phyloP scores from a whole-genome alignment of 1,140 invertebrate species.

The Drosophila melanogaster region Release_6_plus_ISO1_MT NT_033777.3:25428501-25429000 shows the following conservation, averaged over 20 bases:
- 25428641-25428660: constrained; percentile 7
- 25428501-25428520: not conserved
- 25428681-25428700: not conserved
- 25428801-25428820: constrained; percentile 64
- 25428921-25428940: not conserved
- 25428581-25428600: constrained; percentile 48
- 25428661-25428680: constrained; percentile 18
- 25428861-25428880: not conserved
- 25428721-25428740: constrained; percentile 1
- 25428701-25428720: too few relatives aligned
- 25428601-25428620: not conserved
- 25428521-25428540: not conserved
- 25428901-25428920: too few relatives aligned
- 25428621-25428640: constrained; percentile 35
- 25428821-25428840: constrained; percentile 42
- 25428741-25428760: constrained; percentile 37
- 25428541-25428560: not conserved
- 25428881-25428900: not conserved
- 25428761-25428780: constrained; percentile 29
- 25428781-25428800: constrained; percentile 69
- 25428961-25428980: too few relatives aligned
- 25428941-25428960: not conserved
- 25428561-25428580: constrained; percentile 41
- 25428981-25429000: too few relatives aligned
- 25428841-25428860: constrained; percentile 7